Conservation (phyloP, 2,888 invertebrate species). For the Falcaria lacertinaria region DNA sequence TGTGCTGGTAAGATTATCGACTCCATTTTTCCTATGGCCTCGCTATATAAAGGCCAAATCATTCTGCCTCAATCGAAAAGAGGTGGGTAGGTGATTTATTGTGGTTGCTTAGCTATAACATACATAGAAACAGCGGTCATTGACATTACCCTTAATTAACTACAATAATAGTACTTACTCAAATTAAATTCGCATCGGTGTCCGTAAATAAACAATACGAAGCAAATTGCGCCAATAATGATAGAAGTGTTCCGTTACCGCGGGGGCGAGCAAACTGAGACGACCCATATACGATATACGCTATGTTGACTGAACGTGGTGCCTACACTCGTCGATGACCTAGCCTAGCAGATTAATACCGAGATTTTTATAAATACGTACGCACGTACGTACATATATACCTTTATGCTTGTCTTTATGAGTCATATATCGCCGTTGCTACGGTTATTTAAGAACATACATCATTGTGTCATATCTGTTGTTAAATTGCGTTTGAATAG, state of each 20-base stretch:
- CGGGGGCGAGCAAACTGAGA: slow-evolving; percentile 30
- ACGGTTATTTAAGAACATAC: no score
- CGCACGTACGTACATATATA: no score
- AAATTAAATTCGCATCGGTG: slow-evolving; percentile 17
- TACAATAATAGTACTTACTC: slow-evolving; percentile 7
- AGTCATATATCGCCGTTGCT: no score
- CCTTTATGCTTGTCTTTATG: no score
- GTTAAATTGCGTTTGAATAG: no score
- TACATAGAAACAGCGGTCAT: neutral
- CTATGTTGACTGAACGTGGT: slow-evolving; percentile 22
- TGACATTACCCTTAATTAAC: neutral
- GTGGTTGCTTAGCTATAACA: neutral
- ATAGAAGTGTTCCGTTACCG: slow-evolving; percentile 32
- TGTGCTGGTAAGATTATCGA: neutral
- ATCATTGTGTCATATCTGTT: no score
- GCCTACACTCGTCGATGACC: slow-evolving; percentile 6
- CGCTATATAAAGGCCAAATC: neutral
- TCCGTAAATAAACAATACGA: slow-evolving; percentile 18
- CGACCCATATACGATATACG: slow-evolving; percentile 34
- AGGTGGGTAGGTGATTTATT: neutral
- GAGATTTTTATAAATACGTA: neutral
- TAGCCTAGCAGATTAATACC: neutral
- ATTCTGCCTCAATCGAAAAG: neutral
- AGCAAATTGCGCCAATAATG: slow-evolving; percentile 9
- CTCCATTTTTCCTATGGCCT: neutral